Percentiles rank a stretch among this genome's conserved stretches.
Conservation (phyloP, 2,888 invertebrate genomes). For the Catocala sponsa region DNA sequence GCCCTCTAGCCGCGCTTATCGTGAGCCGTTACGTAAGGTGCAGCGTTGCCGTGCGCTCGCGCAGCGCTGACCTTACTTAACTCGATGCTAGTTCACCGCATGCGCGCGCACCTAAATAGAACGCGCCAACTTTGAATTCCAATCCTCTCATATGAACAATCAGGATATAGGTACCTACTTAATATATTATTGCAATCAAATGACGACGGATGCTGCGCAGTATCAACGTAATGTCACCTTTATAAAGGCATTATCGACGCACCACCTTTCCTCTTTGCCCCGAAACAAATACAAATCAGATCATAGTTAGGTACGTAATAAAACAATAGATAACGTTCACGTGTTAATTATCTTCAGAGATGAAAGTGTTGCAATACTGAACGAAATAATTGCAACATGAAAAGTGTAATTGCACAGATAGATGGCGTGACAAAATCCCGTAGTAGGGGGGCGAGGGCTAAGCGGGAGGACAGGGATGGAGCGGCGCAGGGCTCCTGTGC, state of each 20-base stretch:
- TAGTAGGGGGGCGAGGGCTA: conserved; percentile 30
- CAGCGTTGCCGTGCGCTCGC: conserved; percentile 54
- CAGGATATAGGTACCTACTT: too few relatives aligned
- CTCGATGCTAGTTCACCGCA: conserved; percentile 65
- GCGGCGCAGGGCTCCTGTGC: conserved; percentile 42
- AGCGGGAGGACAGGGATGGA: conserved; percentile 61
- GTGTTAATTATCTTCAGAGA: conserved; percentile 32
- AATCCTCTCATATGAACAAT: too few relatives aligned
- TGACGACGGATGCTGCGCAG: conserved; percentile 22
- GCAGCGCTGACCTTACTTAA: conserved; percentile 79
- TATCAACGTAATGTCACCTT: conserved; percentile 72
- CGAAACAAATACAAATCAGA: conserved; percentile 26
- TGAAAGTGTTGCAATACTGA: conserved; percentile 15
- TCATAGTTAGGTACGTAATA: conserved; percentile 25
- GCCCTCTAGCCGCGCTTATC: conserved; percentile 47
- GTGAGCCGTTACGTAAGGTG: conserved; percentile 61
- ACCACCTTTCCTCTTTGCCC: conserved; percentile 56
- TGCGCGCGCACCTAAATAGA: conserved; percentile 37
- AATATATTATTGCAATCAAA: too few relatives aligned
- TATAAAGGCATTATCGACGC: conserved; percentile 58
- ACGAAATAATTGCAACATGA: conserved; percentile 7
- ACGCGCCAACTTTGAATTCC: conserved; percentile 43
- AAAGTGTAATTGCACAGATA: conserved; percentile 11
- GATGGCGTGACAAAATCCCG: conserved; percentile 46
- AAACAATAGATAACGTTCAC: conserved; percentile 48